These are phyloP conservation scores for Botrylloides violaceus DNA, from an alignment of 23 tunicate species.

Conservation along the genomic window DNA sequence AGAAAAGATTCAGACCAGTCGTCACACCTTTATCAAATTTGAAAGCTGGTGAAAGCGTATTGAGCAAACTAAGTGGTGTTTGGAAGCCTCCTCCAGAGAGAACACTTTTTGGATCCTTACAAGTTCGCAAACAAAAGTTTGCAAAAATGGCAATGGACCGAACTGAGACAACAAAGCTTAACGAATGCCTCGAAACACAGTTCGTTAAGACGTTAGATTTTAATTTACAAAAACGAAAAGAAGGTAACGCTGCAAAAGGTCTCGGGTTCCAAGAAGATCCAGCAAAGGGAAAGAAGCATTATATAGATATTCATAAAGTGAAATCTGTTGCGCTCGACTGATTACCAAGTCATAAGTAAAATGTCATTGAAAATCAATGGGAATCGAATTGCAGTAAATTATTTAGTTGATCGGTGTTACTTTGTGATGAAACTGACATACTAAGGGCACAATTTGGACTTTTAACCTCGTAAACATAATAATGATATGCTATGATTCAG, in stretches of 20 bases:
- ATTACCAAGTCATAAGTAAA: too few species aligned
- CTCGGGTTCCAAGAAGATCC: constrained; percentile 46
- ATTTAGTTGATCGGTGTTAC: too few species aligned
- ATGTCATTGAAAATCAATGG: too few species aligned
- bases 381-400: too few species aligned
- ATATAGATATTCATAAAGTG: constrained; percentile 37
- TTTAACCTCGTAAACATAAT: too few species aligned
- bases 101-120: not conserved
- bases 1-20: not conserved
- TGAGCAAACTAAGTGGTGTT: constrained; percentile 15
- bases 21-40: not conserved
- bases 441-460: too few species aligned
- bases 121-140: not conserved
- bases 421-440: too few species aligned
- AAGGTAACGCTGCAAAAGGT: constrained; percentile 35
- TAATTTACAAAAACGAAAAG: constrained; percentile 45
- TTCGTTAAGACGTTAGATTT: constrained; percentile 21
- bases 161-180: constrained; percentile 7
- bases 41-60: not conserved
- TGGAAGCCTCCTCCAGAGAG: constrained; percentile 17
- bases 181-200: constrained; percentile 20
- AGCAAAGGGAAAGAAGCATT: constrained; percentile 31
- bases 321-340: constrained; percentile 29
- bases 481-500: too few species aligned
- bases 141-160: constrained; percentile 24